phyloP scores from a whole-genome alignment of 2,797 vertebrate species.

The Harpagifer antarcticus region DNA sequence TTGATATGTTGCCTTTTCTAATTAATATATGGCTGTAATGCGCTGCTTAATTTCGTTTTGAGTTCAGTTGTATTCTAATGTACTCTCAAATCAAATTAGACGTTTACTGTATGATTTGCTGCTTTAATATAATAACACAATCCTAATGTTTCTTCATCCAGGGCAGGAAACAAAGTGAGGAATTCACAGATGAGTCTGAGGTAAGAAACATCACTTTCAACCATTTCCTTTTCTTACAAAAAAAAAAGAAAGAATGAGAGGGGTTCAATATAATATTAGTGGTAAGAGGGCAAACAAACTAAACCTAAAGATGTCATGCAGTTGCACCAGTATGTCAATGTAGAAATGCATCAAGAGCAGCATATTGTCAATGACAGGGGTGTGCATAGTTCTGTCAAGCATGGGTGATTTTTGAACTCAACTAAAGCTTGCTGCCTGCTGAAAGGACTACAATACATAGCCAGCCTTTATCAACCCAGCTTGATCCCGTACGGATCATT shows the following conservation, averaged over 20 bases:
- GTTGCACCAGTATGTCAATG: conserved; percentile 59
- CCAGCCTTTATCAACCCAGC: conserved; percentile 59
- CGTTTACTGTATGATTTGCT: not conserved
- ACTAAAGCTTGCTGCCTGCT: conserved; percentile 50
- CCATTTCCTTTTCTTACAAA: not conserved
- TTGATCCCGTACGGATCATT: conserved; percentile 74
- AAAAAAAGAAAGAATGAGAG: not conserved
- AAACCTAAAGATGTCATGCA: conserved; percentile 30
- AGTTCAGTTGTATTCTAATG: not conserved
- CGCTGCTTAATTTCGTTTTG: not conserved
- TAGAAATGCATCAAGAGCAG: conserved; percentile 51
- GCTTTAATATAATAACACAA: not conserved
- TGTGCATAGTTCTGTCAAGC: conserved; percentile 63
- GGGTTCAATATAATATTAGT: not conserved
- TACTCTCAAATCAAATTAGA: not conserved
- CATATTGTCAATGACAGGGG: conserved; percentile 52
- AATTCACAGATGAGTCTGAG: conserved; percentile 97
- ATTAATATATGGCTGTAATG: not conserved
- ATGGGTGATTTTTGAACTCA: conserved; percentile 54
- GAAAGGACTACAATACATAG: conserved; percentile 63
- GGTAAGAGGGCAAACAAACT: not conserved
- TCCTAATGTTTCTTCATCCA: conserved; percentile 74
- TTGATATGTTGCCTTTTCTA: not conserved
- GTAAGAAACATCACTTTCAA: conserved; percentile 81
- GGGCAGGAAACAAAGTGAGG: conserved; percentile 88